These are phyloP conservation scores for Prionailurus viverrinus DNA, from an alignment of 2,113 vertebrate genomes.

Conservation along the genomic window DNA sequence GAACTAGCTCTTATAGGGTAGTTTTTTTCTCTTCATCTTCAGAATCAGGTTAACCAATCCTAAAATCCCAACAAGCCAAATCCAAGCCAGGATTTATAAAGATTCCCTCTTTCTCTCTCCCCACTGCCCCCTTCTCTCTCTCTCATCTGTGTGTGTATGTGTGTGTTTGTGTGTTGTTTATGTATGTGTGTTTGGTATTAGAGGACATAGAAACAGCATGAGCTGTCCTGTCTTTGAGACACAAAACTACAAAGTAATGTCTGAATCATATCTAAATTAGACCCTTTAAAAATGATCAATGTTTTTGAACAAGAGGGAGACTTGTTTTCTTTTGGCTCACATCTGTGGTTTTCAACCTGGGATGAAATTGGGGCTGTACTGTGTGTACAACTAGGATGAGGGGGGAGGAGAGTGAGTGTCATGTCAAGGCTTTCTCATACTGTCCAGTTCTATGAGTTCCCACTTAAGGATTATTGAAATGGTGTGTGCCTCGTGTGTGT, in stretches of 20 bases:
- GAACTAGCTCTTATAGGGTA: background rate
- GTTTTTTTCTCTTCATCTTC: background rate
- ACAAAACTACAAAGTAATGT: background rate
- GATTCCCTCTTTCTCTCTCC: background rate
- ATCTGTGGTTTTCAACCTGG: background rate
- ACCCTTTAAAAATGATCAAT: background rate
- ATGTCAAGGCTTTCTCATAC: background rate
- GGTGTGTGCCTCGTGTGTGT: too few relatives aligned
- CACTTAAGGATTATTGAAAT: background rate
- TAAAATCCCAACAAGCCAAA: background rate
- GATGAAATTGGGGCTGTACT: background rate
- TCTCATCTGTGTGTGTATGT: background rate
- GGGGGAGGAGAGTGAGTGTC: accelerated
- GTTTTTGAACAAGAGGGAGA: background rate
- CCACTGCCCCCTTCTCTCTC: background rate
- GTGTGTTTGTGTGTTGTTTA: background rate
- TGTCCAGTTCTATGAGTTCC: background rate
- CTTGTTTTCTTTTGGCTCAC: background rate
- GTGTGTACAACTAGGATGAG: too few relatives aligned
- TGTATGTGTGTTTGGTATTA: background rate
- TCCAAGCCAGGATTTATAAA: background rate
- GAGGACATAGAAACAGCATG: background rate
- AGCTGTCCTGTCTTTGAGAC: background rate
- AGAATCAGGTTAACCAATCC: background rate
- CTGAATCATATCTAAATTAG: background rate